phyloP scores from a whole-genome alignment of 2,797 vertebrate species.

The Lutjanus campechanus region DNA sequence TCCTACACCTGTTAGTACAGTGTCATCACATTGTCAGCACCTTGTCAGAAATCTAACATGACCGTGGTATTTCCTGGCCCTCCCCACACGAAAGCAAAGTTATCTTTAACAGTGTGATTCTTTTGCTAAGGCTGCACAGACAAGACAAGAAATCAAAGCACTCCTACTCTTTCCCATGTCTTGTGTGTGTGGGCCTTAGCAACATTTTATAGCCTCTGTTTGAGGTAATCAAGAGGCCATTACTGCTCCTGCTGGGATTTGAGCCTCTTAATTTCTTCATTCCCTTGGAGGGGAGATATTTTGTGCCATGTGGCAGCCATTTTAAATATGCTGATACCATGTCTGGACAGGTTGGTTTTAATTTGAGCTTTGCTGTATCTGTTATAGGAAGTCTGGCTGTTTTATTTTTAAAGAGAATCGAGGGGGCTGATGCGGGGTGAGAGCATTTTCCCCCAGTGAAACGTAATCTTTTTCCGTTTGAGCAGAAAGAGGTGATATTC shows the following conservation, averaged over 20 bases:
- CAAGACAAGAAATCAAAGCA: conserved; percentile 18
- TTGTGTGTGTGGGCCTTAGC: conserved; percentile 20
- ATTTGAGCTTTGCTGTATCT: conserved; percentile 22
- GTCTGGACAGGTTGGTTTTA: conserved; percentile 33
- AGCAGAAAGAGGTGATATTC: conserved; percentile 17
- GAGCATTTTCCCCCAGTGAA: conserved; percentile 5
- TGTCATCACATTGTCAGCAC: conserved; percentile 41
- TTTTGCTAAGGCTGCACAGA: conserved; percentile 23
- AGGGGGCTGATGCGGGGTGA: not conserved
- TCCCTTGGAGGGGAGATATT: conserved; percentile 54
- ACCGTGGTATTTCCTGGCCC: not conserved
- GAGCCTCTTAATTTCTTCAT: conserved; percentile 47
- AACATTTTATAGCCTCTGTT: conserved; percentile 45
- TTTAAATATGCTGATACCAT: conserved; percentile 61
- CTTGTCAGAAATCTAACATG: conserved; percentile 37
- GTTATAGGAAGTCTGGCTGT: conserved; percentile 9
- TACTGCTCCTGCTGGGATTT: conserved; percentile 48
- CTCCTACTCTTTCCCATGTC: conserved; percentile 13
- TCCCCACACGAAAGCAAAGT: not conserved
- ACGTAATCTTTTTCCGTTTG: not conserved
- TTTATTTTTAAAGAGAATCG: conserved; percentile 26
- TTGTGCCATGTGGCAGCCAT: conserved; percentile 58
- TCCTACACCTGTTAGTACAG: conserved; percentile 25
- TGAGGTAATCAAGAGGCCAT: conserved; percentile 33
- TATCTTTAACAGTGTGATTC: conserved; percentile 5